A percentile compares a stretch with the other conserved stretches of the same genome.
Conservation (phyloP, 2,888 invertebrate species). For the Pocota personata region DNA sequence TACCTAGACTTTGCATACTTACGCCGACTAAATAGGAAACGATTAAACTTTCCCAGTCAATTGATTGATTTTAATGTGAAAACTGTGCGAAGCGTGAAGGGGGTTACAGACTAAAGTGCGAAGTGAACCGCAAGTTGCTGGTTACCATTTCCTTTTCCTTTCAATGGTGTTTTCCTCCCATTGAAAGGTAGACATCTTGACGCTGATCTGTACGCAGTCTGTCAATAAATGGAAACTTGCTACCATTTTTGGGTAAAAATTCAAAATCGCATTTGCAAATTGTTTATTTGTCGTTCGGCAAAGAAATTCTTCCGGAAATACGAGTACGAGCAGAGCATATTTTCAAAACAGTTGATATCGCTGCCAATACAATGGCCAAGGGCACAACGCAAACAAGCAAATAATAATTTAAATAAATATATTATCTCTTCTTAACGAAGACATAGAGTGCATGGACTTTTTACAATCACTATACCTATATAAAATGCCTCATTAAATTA, state of each 20-base stretch:
- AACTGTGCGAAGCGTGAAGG: slow-evolving; percentile 34
- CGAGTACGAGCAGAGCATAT: no score
- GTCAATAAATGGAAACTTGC: neutral
- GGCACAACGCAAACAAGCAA: neutral
- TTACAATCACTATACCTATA: neutral
- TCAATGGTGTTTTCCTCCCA: slow-evolving; percentile 20
- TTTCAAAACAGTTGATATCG: no score
- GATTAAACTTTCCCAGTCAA: slow-evolving; percentile 49
- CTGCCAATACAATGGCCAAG: neutral
- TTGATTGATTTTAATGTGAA: slow-evolving; percentile 55
- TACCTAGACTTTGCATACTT: slow-evolving; percentile 30
- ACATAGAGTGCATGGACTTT: neutral
- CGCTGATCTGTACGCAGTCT: neutral
- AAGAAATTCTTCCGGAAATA: neutral
- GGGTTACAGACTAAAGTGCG: slow-evolving; percentile 32
- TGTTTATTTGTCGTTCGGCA: neutral
- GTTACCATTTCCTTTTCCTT: slow-evolving; percentile 56
- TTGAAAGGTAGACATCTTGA: slow-evolving; percentile 1
- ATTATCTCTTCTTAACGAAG: neutral
- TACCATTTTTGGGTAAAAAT: neutral
- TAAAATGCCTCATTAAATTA: neutral
- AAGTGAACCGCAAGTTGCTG: slow-evolving; percentile 50
- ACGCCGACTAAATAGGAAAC: slow-evolving; percentile 47
- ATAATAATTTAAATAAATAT: neutral
- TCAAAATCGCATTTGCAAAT: no score